Evolutionary conservation across 2,113 vertebrate species (phyloP).

Genomic region (Oxyura jamaicensis): DNA sequence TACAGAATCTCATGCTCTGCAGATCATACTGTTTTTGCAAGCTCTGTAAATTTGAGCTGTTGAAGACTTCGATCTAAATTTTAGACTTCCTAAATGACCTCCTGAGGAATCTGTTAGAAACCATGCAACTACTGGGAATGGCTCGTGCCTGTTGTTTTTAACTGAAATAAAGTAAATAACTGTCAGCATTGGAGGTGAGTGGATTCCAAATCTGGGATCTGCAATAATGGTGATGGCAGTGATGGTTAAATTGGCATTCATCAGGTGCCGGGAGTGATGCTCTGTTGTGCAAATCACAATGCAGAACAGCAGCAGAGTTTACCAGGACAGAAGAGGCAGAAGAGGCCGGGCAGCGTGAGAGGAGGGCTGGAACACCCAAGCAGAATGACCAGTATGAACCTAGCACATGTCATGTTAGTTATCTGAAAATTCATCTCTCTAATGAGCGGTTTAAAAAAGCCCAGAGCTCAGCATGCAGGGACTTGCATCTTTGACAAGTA

Average conservation of each 20-base stretch:
- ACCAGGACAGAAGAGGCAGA: background rate
- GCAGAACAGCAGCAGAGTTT: background rate
- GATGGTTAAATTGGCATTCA: background rate
- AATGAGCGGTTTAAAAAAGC: conserved; percentile 33
- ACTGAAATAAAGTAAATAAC: background rate
- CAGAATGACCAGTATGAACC: conserved; percentile 36
- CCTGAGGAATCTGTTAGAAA: background rate
- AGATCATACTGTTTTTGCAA: background rate
- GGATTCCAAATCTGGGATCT: background rate
- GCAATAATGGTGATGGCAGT: background rate
- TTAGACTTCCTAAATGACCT: background rate
- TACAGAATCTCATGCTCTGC: background rate
- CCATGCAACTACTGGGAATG: background rate
- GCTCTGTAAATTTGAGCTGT: background rate
- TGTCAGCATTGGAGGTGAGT: background rate
- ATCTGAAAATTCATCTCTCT: conserved; percentile 60
- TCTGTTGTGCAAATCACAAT: rapidly evolving
- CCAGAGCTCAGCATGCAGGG: conserved; percentile 20
- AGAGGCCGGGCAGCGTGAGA: background rate
- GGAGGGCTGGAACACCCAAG: conserved; percentile 47
- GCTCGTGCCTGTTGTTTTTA: background rate
- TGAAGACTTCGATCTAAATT: background rate
- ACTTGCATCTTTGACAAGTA: conserved; percentile 38
- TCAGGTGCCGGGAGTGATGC: background rate
- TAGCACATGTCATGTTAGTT: conserved; percentile 9